Conservation (phyloP, 2,113 vertebrate genomes). For the Suricata suricatta region DNA sequence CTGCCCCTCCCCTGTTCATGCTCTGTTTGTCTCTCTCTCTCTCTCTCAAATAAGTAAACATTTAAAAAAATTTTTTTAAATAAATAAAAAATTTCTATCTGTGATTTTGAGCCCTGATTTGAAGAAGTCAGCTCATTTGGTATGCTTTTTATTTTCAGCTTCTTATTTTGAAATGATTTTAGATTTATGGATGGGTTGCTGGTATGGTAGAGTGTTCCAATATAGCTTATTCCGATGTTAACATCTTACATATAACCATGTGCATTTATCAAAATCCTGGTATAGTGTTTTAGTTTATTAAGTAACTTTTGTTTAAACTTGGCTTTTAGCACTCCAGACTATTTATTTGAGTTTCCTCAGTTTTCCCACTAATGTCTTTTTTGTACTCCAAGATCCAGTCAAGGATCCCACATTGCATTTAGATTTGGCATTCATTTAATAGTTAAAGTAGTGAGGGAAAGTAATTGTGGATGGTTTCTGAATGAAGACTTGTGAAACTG, state of each 20-base stretch:
- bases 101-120: neutral
- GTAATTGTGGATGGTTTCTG: conserved; percentile 53
- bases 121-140: neutral
- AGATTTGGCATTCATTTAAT: conserved; percentile 42
- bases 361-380: conserved; percentile 5
- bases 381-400: neutral
- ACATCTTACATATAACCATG: neutral
- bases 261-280: neutral
- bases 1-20: no score
- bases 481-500: conserved; percentile 53
- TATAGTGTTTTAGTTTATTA: neutral
- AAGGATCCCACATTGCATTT: conserved; percentile 7
- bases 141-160: neutral
- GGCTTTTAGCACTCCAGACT: neutral
- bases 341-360: neutral
- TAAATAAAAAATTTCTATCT: neutral
- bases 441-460: conserved; percentile 24
- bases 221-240: neutral
- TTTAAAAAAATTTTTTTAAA: no score
- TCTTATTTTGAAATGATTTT: conserved; percentile 46
- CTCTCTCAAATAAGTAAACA: no score
- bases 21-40: no score
- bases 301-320: neutral
- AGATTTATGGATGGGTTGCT: conserved; percentile 4
- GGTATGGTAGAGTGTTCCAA: neutral